phyloP scores from a whole-genome alignment of 2,888 invertebrate genomes.

The Lymantria monacha region DNA sequence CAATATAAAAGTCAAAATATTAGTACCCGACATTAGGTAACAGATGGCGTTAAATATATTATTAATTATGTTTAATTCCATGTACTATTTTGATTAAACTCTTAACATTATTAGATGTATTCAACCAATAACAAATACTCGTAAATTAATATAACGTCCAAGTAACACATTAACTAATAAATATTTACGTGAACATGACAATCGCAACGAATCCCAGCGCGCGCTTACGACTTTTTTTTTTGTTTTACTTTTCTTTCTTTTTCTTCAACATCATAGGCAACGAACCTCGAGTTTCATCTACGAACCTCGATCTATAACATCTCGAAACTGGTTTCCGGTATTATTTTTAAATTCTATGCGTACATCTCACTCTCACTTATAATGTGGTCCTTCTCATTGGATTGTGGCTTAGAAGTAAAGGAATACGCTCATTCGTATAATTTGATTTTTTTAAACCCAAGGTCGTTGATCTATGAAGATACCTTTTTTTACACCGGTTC shows the following conservation, averaged over 20 bases:
- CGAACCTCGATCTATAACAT: constrained; percentile 22
- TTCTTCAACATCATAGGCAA: neutral
- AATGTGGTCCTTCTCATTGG: constrained; percentile 9
- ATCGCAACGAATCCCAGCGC: neutral
- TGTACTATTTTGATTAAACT: too few species aligned
- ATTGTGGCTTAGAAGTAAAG: constrained; percentile 11
- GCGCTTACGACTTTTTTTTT: neutral
- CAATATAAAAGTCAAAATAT: too few species aligned
- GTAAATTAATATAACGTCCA: too few species aligned
- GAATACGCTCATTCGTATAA: neutral
- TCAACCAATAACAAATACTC: too few species aligned
- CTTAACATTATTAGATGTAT: too few species aligned
- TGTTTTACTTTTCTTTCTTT: constrained; percentile 1
- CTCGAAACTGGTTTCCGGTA: constrained; percentile 31
- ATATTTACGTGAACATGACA: neutral
- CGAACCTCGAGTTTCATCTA: constrained; percentile 22
- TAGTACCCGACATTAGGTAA: too few species aligned
- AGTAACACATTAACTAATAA: too few species aligned
- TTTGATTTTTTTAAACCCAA: constrained; percentile 1
- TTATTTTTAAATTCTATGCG: constrained; percentile 36
- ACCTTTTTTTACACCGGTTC: neutral
- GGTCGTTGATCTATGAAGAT: neutral
- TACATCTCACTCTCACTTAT: constrained; percentile 11
- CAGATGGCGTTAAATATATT: too few species aligned
- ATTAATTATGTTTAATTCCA: too few species aligned